Percentiles rank a stretch among this genome's conserved stretches.
These are phyloP conservation scores for Pelobates fuscus DNA, from an alignment of 2,113 vertebrate genomes.

Conservation along the genomic window DNA sequence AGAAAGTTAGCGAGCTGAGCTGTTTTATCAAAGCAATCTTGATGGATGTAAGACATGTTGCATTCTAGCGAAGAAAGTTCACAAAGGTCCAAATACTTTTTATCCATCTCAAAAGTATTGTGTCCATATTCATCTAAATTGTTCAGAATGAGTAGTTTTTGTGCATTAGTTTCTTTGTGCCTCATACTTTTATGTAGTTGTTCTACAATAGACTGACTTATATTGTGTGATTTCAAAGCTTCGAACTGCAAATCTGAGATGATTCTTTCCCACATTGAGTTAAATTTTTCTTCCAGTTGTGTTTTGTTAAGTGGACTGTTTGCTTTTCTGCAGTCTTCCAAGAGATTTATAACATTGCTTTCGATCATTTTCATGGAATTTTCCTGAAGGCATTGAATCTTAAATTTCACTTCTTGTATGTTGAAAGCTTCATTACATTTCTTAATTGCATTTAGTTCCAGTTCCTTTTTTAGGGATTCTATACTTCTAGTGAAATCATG, in stretches of 20 bases:
- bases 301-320: conserved; percentile 54
- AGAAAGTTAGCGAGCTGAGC: conserved; percentile 56
- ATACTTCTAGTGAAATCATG: conserved; percentile 57
- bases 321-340: conserved; percentile 56
- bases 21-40: conserved; percentile 57
- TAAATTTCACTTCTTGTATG: conserved; percentile 55
- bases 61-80: too few species aligned
- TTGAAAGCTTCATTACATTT: conserved; percentile 54
- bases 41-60: not conserved
- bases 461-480: conserved; percentile 51
- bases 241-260: conserved; percentile 39
- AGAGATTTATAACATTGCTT: conserved; percentile 56
- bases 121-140: conserved; percentile 10
- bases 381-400: conserved; percentile 10
- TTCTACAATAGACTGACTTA: conserved; percentile 55
- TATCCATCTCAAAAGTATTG: conserved; percentile 54
- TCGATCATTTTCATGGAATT: conserved; percentile 45
- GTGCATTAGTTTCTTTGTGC: conserved; percentile 51
- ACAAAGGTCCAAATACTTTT: conserved; percentile 23
- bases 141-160: conserved; percentile 57
- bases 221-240: conserved; percentile 58
- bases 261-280: conserved; percentile 63
- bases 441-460: conserved; percentile 47
- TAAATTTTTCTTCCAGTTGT: conserved; percentile 66
- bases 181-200: conserved; percentile 63